These are phyloP conservation scores for Oegoconia quadripuncta DNA, from an alignment of 2,888 invertebrate species.

Conservation along the genomic window DNA sequence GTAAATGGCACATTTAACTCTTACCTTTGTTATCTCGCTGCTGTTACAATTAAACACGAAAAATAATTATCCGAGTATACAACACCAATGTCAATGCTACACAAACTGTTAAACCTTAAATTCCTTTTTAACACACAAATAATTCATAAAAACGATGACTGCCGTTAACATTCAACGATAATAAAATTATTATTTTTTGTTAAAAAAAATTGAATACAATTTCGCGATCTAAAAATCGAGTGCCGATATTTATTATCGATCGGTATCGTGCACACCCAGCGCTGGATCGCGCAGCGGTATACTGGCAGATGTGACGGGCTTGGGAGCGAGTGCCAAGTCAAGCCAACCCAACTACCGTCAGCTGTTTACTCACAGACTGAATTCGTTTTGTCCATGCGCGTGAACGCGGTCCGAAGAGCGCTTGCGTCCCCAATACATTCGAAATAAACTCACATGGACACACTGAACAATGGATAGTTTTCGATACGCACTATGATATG, in stretches of 20 bases:
- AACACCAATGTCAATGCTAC: constrained; percentile 28
- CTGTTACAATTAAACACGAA: constrained; percentile 27
- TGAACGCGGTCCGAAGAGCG: constrained; percentile 28
- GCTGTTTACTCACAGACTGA: constrained; percentile 23
- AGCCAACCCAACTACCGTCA: constrained; percentile 39
- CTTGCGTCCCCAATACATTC: constrained; percentile 36
- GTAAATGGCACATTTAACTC: neutral
- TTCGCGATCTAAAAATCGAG: constrained; percentile 33
- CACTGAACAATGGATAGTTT: neutral
- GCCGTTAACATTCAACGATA: constrained; percentile 46
- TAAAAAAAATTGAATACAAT: constrained; percentile 24
- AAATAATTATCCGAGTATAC: constrained; percentile 20
- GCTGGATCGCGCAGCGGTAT: constrained; percentile 51
- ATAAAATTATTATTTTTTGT: too few relatives aligned
- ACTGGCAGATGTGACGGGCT: constrained; percentile 42
- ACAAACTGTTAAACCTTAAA: constrained; percentile 41
- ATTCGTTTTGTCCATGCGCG: constrained; percentile 30
- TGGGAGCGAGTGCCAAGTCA: constrained; percentile 43
- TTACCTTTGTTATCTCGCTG: constrained; percentile 34
- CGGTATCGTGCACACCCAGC: constrained; percentile 49
- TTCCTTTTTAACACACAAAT: constrained; percentile 30
- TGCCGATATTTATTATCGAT: constrained; percentile 27
- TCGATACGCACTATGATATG: neutral
- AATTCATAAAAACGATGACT: constrained; percentile 20
- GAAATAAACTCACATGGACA: constrained; percentile 21